Evolutionary conservation across 1,140 invertebrate genomes (phyloP).

Genomic region (Leptinotarsa lineolata): DNA sequence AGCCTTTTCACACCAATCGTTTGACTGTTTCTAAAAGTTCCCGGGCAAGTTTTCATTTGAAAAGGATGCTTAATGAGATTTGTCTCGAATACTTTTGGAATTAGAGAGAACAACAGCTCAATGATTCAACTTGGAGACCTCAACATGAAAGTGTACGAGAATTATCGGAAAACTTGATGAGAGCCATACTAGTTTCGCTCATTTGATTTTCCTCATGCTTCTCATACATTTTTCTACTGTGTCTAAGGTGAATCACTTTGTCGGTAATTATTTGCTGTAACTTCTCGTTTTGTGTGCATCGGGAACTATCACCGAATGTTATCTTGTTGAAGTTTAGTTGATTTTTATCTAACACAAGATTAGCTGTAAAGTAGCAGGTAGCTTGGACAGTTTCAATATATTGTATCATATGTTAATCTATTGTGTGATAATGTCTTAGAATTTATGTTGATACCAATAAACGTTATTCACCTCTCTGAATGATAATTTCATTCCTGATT

Average conservation of each 20-base stretch:
- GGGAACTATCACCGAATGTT: slow-evolving; percentile 43
- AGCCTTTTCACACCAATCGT: slow-evolving; percentile 26
- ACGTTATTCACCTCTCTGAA: slow-evolving; percentile 52
- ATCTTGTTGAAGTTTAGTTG: slow-evolving; percentile 26
- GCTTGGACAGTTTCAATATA: slow-evolving; percentile 49
- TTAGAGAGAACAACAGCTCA: slow-evolving; percentile 15
- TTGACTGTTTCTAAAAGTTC: slow-evolving; percentile 23
- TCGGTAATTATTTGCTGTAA: slow-evolving; percentile 39
- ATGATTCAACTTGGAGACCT: background rate
- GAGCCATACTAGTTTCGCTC: slow-evolving; percentile 25
- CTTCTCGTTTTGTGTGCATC: slow-evolving; percentile 40
- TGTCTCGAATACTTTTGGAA: slow-evolving; percentile 28
- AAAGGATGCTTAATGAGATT: slow-evolving; percentile 25
- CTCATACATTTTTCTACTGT: slow-evolving; percentile 22
- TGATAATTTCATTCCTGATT: slow-evolving; percentile 26
- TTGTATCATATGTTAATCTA: slow-evolving; percentile 47
- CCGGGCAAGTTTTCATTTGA: background rate
- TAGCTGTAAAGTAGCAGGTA: slow-evolving; percentile 41
- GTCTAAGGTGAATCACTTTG: slow-evolving; percentile 19
- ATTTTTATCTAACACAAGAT: slow-evolving; percentile 37
- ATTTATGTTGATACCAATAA: slow-evolving; percentile 52
- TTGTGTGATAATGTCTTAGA: slow-evolving; percentile 52
- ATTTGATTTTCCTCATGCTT: slow-evolving; percentile 10
- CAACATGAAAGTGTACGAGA: background rate
- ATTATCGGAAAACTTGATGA: slow-evolving; percentile 21